These are phyloP conservation scores for Eptatretus atami DNA, from an alignment of 2,797 vertebrate species.

Conservation along the genomic window DNA sequence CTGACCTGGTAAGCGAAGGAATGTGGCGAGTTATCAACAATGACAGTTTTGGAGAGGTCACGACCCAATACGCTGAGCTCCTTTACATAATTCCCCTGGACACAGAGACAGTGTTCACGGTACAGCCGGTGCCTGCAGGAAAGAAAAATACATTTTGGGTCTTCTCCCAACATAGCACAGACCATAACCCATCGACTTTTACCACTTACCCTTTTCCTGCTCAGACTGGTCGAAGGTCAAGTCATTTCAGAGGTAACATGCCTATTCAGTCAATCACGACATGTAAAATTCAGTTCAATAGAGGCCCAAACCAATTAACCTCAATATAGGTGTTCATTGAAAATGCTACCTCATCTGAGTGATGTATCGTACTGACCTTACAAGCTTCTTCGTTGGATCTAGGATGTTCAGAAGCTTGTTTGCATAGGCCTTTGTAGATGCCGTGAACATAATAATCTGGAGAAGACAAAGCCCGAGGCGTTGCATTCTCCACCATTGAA, in stretches of 20 bases:
- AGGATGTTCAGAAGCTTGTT: constrained; percentile 1
- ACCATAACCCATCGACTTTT: not conserved
- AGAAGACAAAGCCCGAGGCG: not conserved
- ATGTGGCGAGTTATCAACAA: constrained; percentile 97
- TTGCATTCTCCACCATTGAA: too few species aligned
- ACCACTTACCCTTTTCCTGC: not conserved
- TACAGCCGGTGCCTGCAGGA: constrained; percentile 60
- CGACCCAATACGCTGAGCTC: constrained; percentile 88
- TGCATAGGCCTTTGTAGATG: not conserved
- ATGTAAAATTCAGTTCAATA: too few species aligned
- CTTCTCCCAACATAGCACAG: not conserved
- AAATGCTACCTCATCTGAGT: not conserved
- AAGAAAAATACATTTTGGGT: not conserved
- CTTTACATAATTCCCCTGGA: constrained; percentile 97
- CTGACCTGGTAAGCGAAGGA: constrained; percentile 93
- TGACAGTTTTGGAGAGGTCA: constrained; percentile 96
- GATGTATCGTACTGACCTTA: not conserved
- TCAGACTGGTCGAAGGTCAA: not conserved
- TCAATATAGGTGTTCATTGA: too few species aligned
- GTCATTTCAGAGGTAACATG: too few species aligned
- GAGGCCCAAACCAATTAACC: too few species aligned
- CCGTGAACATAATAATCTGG: constrained; percentile 3
- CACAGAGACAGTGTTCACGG: constrained; percentile 90
- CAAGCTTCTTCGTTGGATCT: not conserved
- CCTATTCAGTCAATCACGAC: too few species aligned